Conservation (phyloP, 1,140 invertebrate species). For the Drosophila pachea region DNA sequence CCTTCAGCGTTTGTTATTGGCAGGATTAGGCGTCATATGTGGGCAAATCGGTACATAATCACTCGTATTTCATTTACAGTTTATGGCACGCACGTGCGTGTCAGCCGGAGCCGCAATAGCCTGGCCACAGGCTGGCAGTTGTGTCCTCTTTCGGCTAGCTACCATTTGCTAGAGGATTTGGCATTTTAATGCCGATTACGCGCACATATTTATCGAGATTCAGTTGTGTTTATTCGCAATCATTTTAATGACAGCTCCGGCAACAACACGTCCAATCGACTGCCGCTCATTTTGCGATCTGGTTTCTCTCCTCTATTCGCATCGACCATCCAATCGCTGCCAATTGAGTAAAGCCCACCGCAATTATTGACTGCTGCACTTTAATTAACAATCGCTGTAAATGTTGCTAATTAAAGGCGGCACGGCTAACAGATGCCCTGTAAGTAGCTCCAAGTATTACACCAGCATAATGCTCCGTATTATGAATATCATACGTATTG, state of each 20-base stretch:
- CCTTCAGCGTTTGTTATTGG: not conserved
- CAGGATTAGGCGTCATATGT: slow-evolving; percentile 10
- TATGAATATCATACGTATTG: too few species aligned
- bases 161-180: not conserved
- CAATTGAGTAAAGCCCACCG: slow-evolving; percentile 71
- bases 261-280: slow-evolving; percentile 4
- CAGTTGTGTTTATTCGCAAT: not conserved
- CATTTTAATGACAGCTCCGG: not conserved
- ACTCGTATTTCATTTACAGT: slow-evolving; percentile 16
- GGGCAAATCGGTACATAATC: slow-evolving; percentile 2
- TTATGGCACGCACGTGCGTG: slow-evolving; percentile 16
- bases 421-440: not conserved
- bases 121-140: not conserved
- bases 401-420: not conserved
- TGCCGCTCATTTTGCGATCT: slow-evolving; percentile 30
- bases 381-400: slow-evolving; percentile 64
- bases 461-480: not conserved
- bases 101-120: slow-evolving; percentile 8
- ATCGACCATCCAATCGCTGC: slow-evolving; percentile 29
- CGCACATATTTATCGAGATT: slow-evolving; percentile 6
- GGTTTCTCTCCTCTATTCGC: slow-evolving; percentile 4
- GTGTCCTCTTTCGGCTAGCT: not conserved
- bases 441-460: not conserved
- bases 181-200: not conserved
- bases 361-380: slow-evolving; percentile 60